Evolutionary conservation across 2,113 vertebrate species (phyloP), one percentile per base, ranked within the genome.

Genomic region (Ploceus nigricollis): DNA sequence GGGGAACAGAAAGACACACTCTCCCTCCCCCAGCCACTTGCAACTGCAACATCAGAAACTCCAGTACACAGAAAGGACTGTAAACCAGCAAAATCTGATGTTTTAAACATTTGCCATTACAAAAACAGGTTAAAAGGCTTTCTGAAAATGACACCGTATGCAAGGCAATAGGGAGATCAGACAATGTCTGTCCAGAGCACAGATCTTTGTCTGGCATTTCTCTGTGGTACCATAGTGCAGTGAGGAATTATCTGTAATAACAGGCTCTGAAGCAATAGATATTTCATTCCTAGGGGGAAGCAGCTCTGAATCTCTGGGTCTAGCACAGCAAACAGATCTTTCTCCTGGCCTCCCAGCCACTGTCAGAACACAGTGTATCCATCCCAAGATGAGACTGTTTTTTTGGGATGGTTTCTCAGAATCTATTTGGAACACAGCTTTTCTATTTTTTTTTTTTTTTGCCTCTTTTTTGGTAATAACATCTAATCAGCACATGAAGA

Each of bases 1-100:
- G 12, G 8, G 31, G 21, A 89, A 39, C 48, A 92, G 76, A 91
- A 90, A 54, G 33, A 82, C 1, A 0, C 0, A 0, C 4, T 77
- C 6, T 37, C 15, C 40, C 7, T 45, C 35, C 45, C 28, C 33
- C 31, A 31, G 23, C 6, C 37, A 27, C n/a, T 82, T 86, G 66
- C 70, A 94, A 91, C 37, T 82, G 63, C 70, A 86, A 58, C 63
- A 58, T 90, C 85, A 92, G 94, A 80, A 95, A 25, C 33, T 77
- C 21, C 50, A 77, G 82, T 61, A 58, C 40, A 58, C 60, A 70
- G 54, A 66, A 70, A 94, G 57, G 60, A 89, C 0, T n/a, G 0
- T 51, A 91, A 92, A 88, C 6, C 27, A n/a, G 63, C 35, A 93
- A 95, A 91, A 76, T 82, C 42, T 80, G 45, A 69, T 95, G 91